phyloP scores from a whole-genome alignment of 2,888 invertebrate genomes.

The Lasioglossum leucozonium region DNA sequence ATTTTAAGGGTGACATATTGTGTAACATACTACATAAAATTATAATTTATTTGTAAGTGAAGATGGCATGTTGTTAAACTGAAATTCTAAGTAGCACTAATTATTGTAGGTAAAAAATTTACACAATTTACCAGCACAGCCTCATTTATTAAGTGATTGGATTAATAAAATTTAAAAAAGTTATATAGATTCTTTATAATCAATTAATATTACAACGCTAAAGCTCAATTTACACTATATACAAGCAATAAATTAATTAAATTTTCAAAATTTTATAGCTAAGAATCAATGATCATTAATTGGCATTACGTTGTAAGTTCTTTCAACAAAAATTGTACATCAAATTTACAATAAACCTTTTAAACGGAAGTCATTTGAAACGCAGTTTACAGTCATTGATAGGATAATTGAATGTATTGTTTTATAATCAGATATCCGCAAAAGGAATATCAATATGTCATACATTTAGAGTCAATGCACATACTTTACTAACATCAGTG shows the following conservation, averaged over 20 bases:
- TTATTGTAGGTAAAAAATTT: slow-evolving; percentile 25
- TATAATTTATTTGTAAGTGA: background rate
- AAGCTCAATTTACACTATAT: slow-evolving; percentile 80
- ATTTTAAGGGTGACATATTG: background rate
- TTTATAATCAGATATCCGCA: background rate
- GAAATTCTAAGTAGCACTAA: no score
- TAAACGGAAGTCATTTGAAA: background rate
- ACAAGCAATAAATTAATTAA: slow-evolving; percentile 78
- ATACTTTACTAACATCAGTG: slow-evolving; percentile 16
- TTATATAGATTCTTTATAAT: slow-evolving; percentile 59
- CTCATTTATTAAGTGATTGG: slow-evolving; percentile 54
- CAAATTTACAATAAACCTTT: slow-evolving; percentile 31
- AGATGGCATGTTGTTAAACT: background rate
- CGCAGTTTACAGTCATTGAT: background rate
- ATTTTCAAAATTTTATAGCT: slow-evolving; percentile 58
- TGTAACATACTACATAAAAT: no score
- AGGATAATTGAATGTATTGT: background rate
- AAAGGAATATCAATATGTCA: slow-evolving; percentile 13
- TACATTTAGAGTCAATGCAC: slow-evolving; percentile 33
- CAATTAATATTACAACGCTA: slow-evolving; percentile 73
- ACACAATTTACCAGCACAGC: slow-evolving; percentile 53
- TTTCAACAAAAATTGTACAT: slow-evolving; percentile 26
- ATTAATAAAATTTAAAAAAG: slow-evolving; percentile 61
- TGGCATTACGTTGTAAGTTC: slow-evolving; percentile 22
- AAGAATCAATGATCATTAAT: slow-evolving; percentile 39